Percentiles rank a stretch among this genome's conserved stretches.
Evolutionary conservation across 2,797 vertebrate species (phyloP).

Genomic region (Pangasius mekongensis): DNA sequence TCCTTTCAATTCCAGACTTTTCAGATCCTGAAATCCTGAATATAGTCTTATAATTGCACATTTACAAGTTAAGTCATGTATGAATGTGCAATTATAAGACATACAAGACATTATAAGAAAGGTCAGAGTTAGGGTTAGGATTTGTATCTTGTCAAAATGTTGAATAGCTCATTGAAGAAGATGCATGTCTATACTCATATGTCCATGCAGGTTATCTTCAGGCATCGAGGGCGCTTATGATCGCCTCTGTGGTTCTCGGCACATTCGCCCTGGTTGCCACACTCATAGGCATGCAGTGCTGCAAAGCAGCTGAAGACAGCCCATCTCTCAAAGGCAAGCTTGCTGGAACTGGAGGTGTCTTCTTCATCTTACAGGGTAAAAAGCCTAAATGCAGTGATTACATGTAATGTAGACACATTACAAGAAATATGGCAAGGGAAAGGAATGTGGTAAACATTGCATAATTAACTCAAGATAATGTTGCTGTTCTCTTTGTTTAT

Average conservation of each 20-base stretch:
- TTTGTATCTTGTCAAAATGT: not conserved
- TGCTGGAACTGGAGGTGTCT: conserved; percentile 73
- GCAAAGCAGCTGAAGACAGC: conserved; percentile 76
- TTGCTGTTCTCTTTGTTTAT: conserved; percentile 18
- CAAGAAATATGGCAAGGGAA: not conserved
- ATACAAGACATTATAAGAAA: not conserved
- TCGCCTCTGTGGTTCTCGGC: conserved; percentile 77
- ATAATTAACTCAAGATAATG: not conserved
- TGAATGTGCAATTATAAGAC: too few species aligned
- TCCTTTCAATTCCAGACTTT: not conserved
- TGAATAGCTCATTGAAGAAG: not conserved
- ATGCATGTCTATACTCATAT: not conserved
- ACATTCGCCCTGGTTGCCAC: conserved; percentile 75
- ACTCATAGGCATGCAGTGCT: conserved; percentile 84
- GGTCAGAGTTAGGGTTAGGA: not conserved
- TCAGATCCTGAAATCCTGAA: not conserved
- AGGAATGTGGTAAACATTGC: not conserved
- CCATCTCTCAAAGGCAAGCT: conserved; percentile 79
- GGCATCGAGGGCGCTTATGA: conserved; percentile 88
- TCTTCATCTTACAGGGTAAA: conserved; percentile 85
- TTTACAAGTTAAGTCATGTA: too few species aligned
- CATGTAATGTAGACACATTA: not conserved
- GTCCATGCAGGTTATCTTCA: conserved; percentile 82
- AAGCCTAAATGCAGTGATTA: not conserved
- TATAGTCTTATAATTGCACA: not conserved